These are phyloP conservation scores for Drosophila histrio DNA, from an alignment of 2,888 invertebrate genomes.

Conservation along the genomic window DNA sequence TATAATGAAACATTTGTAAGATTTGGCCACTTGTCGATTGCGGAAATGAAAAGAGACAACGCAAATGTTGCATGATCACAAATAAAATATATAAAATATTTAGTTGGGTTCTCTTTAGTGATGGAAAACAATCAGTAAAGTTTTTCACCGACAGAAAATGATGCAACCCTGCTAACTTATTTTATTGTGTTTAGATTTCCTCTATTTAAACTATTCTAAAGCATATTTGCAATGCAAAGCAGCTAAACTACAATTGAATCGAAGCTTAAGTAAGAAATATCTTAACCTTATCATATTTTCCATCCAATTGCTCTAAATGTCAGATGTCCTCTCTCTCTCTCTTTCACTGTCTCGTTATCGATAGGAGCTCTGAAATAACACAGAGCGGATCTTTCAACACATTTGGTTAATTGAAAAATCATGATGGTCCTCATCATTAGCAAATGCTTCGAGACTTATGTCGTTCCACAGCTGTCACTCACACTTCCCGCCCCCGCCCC, in stretches of 20 bases:
- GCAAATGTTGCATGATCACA: no score
- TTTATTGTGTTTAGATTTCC: no score
- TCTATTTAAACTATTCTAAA: neutral
- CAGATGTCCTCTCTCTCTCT: slow-evolving; percentile 7
- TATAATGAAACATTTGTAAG: neutral
- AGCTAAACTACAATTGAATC: neutral
- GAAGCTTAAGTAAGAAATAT: neutral
- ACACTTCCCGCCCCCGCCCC: neutral
- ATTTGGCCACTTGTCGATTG: slow-evolving; percentile 1
- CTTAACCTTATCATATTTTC: neutral
- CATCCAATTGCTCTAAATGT: slow-evolving; percentile 1
- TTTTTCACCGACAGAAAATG: no score
- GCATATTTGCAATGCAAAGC: neutral
- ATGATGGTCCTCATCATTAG: slow-evolving; percentile 75
- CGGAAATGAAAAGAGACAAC: no score
- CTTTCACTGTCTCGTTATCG: slow-evolving; percentile 3
- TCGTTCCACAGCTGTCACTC: slow-evolving; percentile 39
- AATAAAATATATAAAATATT: no score
- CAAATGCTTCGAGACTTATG: slow-evolving; percentile 75
- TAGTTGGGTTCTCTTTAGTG: no score
- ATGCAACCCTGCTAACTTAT: no score
- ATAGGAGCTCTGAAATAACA: slow-evolving; percentile 20
- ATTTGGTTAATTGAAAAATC: slow-evolving; percentile 76
- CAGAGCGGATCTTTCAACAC: slow-evolving; percentile 36
- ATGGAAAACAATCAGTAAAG: no score